phyloP scores from a whole-genome alignment of 2,797 vertebrate species.

The Chromis chromis region DNA sequence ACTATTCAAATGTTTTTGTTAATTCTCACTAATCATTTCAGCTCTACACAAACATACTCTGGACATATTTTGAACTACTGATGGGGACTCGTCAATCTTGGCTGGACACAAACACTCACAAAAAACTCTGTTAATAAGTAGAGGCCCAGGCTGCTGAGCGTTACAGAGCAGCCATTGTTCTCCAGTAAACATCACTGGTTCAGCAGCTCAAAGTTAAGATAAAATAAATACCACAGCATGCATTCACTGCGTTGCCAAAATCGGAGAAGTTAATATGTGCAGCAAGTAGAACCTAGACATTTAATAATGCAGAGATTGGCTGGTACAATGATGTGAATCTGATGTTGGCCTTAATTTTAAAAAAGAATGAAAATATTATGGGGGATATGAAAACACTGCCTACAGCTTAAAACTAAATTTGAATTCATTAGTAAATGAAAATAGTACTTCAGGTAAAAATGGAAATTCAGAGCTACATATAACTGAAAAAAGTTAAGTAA shows the following conservation, averaged over 20 bases:
- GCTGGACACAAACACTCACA: constrained; percentile 25
- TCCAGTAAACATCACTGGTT: constrained; percentile 26
- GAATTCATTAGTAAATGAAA: too few relatives aligned
- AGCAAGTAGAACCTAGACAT: background rate
- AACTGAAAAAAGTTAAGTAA: too few relatives aligned
- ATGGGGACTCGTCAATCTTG: background rate
- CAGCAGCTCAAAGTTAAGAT: constrained; percentile 26
- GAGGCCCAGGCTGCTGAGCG: constrained; percentile 32
- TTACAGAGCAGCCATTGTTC: constrained; percentile 63
- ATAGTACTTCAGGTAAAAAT: too few relatives aligned
- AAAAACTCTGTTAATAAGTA: constrained; percentile 43
- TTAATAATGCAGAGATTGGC: background rate
- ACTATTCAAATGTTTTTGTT: background rate
- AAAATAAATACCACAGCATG: constrained; percentile 9
- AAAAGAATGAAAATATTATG: too few relatives aligned
- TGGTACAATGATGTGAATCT: too few relatives aligned
- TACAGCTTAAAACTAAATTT: background rate
- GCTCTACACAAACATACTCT: too few relatives aligned
- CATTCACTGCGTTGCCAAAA: background rate
- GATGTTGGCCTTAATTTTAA: too few relatives aligned
- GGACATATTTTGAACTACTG: too few relatives aligned
- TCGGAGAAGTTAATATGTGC: background rate
- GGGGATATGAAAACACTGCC: too few relatives aligned
- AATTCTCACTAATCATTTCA: too few relatives aligned
- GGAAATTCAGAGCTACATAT: too few relatives aligned